phyloP scores from a whole-genome alignment of 1,140 invertebrate genomes.

The Listronotus oregonensis region DNA sequence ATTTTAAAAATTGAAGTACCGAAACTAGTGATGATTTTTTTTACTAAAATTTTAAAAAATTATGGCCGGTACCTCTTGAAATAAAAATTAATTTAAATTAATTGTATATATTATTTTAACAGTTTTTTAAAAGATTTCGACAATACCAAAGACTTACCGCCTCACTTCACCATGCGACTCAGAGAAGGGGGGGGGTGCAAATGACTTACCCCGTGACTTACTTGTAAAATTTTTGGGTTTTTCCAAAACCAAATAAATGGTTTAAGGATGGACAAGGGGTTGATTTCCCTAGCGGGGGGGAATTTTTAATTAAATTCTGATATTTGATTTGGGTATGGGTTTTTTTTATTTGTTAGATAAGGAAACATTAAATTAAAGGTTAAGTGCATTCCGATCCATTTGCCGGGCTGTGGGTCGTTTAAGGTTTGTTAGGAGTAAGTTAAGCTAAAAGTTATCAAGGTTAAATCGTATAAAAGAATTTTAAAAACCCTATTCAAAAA shows the following conservation, averaged over 20 bases:
- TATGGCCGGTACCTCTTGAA: background rate
- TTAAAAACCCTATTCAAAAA: no score
- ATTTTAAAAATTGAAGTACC: constrained; percentile 70
- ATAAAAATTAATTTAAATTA: no score
- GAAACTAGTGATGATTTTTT: no score
- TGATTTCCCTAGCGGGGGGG: constrained; percentile 63
- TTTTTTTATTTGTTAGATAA: background rate
- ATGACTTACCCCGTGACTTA: constrained; percentile 83
- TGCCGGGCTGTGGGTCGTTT: no score
- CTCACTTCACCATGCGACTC: constrained; percentile 86
- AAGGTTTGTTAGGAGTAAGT: no score
- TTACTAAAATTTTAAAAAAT: background rate
- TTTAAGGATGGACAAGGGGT: constrained; percentile 70
- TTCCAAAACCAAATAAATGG: constrained; percentile 81
- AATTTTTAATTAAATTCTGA: constrained; percentile 7
- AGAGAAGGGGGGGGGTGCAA: constrained; percentile 81
- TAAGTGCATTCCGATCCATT: no score
- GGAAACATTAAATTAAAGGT: background rate
- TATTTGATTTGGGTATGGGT: no score
- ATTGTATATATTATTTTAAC: constrained; percentile 28
- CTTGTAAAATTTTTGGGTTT: constrained; percentile 83
- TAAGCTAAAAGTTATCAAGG: no score
- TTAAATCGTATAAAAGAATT: no score
- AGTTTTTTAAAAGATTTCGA: constrained; percentile 45
- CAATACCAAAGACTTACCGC: constrained; percentile 59